Evolutionary conservation across 2,113 vertebrate genomes (phyloP).

Genomic region (Rhinichthys klamathensis): DNA sequence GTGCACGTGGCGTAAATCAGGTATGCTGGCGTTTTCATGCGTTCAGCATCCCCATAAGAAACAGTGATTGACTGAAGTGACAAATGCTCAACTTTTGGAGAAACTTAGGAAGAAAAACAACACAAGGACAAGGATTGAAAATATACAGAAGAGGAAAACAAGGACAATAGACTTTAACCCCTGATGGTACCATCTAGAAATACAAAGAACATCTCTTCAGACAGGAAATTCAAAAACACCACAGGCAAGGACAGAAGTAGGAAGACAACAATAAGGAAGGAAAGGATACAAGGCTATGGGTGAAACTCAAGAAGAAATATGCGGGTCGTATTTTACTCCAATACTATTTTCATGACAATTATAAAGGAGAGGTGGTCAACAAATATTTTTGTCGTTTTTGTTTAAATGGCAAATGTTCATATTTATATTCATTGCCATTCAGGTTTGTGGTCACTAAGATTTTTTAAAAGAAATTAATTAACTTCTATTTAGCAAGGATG

Average conservation of each 20-base stretch:
- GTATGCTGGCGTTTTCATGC: conserved; percentile 8
- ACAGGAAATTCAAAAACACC: neutral
- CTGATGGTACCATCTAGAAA: neutral
- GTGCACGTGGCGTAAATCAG: conserved; percentile 18
- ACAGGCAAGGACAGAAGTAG: neutral
- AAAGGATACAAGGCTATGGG: neutral
- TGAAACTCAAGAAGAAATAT: neutral
- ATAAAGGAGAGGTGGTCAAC: too few relatives aligned
- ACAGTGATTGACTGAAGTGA: neutral
- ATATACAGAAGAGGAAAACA: neutral
- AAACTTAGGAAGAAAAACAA: neutral
- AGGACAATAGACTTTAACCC: neutral
- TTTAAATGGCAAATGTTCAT: too few relatives aligned
- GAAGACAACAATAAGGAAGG: neutral
- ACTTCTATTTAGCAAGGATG: too few relatives aligned
- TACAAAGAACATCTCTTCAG: neutral
- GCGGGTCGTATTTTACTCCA: neutral
- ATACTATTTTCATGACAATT: neutral
- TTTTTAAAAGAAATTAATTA: too few relatives aligned
- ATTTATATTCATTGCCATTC: too few relatives aligned
- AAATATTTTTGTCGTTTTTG: too few relatives aligned
- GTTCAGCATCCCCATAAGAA: neutral
- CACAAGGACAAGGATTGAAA: neutral
- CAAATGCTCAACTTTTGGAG: neutral
- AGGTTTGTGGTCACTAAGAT: too few relatives aligned